Percentiles rank a stretch among this genome's conserved stretches.
phyloP scores from a whole-genome alignment of 2,797 vertebrate species.

The Tachyglossus aculeatus region DNA sequence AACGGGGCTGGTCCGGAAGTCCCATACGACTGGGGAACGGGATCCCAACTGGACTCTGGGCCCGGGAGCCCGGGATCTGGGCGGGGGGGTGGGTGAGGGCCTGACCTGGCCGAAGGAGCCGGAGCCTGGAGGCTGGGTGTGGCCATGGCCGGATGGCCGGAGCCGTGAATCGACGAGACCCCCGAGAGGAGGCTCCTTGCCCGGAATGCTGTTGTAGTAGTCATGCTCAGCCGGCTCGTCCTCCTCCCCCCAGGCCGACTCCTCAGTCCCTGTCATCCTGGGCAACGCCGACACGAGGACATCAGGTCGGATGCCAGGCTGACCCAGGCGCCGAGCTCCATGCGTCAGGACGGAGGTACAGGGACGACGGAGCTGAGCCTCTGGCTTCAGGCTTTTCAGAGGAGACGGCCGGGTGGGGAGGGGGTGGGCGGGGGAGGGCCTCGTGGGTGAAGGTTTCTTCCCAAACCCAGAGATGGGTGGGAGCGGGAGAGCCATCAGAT shows the following conservation, averaged over 20 bases:
- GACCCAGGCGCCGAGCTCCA: too few species aligned
- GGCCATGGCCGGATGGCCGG: conserved; percentile 72
- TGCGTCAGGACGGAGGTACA: too few species aligned
- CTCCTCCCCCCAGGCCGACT: conserved; percentile 86
- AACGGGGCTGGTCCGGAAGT: too few species aligned
- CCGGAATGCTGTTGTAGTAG: conserved; percentile 97
- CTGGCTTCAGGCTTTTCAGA: too few species aligned
- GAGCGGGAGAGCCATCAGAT: too few species aligned
- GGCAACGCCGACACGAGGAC: neutral
- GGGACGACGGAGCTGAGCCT: too few species aligned
- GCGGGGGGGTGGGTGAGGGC: rapidly evolving
- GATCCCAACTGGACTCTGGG: neutral
- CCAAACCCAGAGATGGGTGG: too few species aligned
- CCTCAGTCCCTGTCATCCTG: conserved; percentile 81
- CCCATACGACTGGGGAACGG: too few species aligned
- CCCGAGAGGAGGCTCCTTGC: conserved; percentile 92
- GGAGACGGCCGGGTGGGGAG: rapidly evolving
- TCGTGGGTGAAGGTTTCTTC: too few species aligned
- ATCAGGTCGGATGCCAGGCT: neutral
- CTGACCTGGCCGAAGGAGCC: conserved; percentile 76
- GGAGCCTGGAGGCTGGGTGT: conserved; percentile 72
- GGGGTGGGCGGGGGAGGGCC: too few species aligned
- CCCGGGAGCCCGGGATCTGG: neutral
- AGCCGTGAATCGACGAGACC: conserved; percentile 92
- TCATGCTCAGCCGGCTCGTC: conserved; percentile 81